Base-by-base conservation (phyloP, 2,113 vertebrate species). In the Thalassarche chlororhynchos region DNA sequence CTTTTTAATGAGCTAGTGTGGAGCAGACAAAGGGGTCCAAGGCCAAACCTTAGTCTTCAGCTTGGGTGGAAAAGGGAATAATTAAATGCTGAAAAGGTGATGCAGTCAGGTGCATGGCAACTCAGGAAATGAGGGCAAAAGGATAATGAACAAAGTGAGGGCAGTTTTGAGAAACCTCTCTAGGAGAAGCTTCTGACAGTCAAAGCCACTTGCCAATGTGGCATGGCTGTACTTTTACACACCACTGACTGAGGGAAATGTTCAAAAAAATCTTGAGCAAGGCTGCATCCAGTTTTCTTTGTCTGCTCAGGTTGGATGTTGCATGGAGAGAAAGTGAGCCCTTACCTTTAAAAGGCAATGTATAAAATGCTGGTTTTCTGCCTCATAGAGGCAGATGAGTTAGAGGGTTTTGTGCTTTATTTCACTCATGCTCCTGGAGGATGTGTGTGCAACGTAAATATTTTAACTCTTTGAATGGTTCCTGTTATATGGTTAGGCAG, bases 71-170 rank as follows among this genome's bases (percentile, higher is more conserved):
- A 93, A 89, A 66, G 10, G n/a, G 82, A 88, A 76, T 97, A 96
- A 96, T 96, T 97, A 96, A 91, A 65, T 47, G 16, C 54, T 89
- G 65, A 60, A 64, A 60, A 84, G 82, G 77, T 85, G 69, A 74
- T 77, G 36, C 47, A 72, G 61, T 65, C 68, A 79, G 65, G 71
- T 81, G 44, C 38, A 13, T 38, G 38, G 38, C 38, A 38, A 38
- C 38, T 38, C 80, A 89, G 60, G 55, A 85, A 90, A 70, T 57
- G 65, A 96, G 87, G 84, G 71, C 64, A 62, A 42, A 92, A 51
- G 79, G 76, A 68, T 89, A 92, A 96, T 79, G 79, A 94, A 91
- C 19, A 42, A 86, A 93, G 58, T 9, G 21, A 93, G n/a, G 71
- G n/a, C 36, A 85, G 25, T 64, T 94, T 77, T 91, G 82, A 93